phyloP scores from a whole-genome alignment of 2,797 vertebrate species.

The Petrocephalus sullivani region DNA sequence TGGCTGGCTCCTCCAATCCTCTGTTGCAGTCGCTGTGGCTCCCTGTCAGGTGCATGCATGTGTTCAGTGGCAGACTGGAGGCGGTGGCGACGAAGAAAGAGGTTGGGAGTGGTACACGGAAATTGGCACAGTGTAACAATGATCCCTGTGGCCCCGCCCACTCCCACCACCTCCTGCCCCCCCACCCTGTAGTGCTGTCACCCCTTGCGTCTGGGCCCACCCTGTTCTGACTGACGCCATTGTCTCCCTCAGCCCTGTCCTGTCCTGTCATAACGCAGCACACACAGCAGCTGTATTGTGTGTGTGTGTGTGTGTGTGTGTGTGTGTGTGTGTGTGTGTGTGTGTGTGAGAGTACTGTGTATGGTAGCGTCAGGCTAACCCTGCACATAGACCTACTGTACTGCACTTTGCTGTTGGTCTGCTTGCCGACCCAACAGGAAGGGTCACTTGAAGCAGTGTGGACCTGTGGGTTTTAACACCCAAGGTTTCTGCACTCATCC shows the following conservation, averaged over 20 bases:
- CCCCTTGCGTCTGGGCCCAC: neutral
- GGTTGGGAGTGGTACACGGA: neutral
- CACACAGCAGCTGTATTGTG: constrained; percentile 6
- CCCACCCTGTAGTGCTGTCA: neutral
- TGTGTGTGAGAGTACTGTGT: neutral
- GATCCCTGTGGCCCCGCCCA: neutral
- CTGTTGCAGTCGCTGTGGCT: neutral
- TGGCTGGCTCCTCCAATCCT: neutral
- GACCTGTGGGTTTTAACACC: neutral
- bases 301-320: neutral
- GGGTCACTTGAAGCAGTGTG: neutral
- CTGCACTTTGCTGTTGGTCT: neutral
- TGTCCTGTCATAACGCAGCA: neutral
- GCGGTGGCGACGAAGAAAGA: neutral
- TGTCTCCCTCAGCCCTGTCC: neutral
- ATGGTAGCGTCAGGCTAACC: neutral
- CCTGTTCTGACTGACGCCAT: constrained; percentile 3
- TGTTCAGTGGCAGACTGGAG: neutral
- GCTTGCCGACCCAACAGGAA: neutral
- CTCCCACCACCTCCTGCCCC: neutral
- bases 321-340: neutral
- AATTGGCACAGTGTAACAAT: constrained; percentile 12
- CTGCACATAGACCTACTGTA: neutral
- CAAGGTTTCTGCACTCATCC: neutral
- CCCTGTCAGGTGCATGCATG: neutral